Evolutionary conservation across 2,113 vertebrate genomes (phyloP), one percentile per base, ranked within the genome.

Genomic region (Bubalus kerabau): DNA sequence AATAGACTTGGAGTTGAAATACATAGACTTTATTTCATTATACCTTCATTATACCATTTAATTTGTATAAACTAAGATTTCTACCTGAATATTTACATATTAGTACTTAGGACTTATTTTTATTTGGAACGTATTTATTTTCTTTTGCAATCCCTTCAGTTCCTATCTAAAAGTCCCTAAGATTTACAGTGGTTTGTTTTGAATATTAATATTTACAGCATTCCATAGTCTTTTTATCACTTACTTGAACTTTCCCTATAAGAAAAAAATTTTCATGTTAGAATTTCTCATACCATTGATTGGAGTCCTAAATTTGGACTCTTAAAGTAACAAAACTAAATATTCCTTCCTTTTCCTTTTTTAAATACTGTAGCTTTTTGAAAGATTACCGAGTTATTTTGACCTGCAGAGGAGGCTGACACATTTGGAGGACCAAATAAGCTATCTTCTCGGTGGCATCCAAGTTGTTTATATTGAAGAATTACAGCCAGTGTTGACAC

Each of bases 341-440:
- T 86, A 15, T 36, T 54, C 54, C 24, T 84, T 43, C 17, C 26
- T 84, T 50, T 74, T 46, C 86, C 50, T 84, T 83, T 52, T 80
- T 81, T 64, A 5, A 87, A 74, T n/a, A 28, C n/a, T 71, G 15
- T 97, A 99, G 99, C 98, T 99, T 92, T 99, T 99, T 96, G 98
- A 99, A 98, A 99, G 99, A 92, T 96, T 99, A 96, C 99, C 99
- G 26, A 98, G 99, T 97, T 99, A 99, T 71, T 98, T 97, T 32
- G 98, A 99, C 80, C 99, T 99, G 97, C 99, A 99, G 74, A 99
- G 99, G 98, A 99, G 99, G 96, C 98, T 99, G 1, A 97, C 99
- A 80, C 98, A 99, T 97, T 97, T 99, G 94, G 99, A 99, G 98
- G 99, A 99, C 87, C 98, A 98, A 87, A 99, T 99, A 98, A 99